A percentile compares a stretch with the other conserved stretches of the same genome.
These are phyloP conservation scores for Ophion ellenae DNA, from an alignment of 2,888 invertebrate genomes.

Conservation along the genomic window DNA sequence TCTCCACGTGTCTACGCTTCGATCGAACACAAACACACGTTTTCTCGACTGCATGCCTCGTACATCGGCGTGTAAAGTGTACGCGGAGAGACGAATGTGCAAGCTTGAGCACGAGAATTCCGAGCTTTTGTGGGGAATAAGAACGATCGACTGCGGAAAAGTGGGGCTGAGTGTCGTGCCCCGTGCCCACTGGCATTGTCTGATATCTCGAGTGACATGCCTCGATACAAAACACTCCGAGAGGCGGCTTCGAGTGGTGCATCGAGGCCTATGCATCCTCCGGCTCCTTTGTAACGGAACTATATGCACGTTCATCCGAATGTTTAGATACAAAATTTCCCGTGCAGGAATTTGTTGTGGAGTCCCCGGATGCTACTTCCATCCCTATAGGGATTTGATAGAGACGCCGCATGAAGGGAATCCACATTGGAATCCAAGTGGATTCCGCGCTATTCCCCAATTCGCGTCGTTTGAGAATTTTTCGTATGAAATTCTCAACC, in stretches of 20 bases:
- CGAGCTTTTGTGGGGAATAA: slow-evolving; percentile 18
- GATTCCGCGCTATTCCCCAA: too few species aligned
- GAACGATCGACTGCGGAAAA: slow-evolving; percentile 2
- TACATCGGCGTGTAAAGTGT: background rate
- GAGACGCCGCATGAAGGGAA: too few species aligned
- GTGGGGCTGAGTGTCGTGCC: background rate
- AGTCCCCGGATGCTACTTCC: too few species aligned
- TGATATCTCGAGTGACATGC: slow-evolving; percentile 55
- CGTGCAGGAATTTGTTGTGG: too few species aligned
- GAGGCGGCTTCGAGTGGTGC: slow-evolving; percentile 34
- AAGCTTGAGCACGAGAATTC: background rate
- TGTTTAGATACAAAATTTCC: background rate
- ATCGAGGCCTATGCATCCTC: slow-evolving; percentile 18
- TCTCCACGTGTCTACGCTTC: background rate
- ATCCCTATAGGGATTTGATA: too few species aligned
- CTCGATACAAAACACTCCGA: slow-evolving; percentile 52
- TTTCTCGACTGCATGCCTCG: slow-evolving; percentile 3
- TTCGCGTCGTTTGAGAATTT: too few species aligned
- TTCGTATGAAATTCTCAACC: too few species aligned
- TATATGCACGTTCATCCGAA: background rate
- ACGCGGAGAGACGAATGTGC: slow-evolving; percentile 42
- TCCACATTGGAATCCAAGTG: too few species aligned
- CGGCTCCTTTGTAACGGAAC: slow-evolving; percentile 32
- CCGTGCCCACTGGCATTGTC: slow-evolving; percentile 41
- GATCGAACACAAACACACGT: background rate